Evolutionary conservation across 2,888 invertebrate species (phyloP).

Genomic region (Nowickia ferox): DNA sequence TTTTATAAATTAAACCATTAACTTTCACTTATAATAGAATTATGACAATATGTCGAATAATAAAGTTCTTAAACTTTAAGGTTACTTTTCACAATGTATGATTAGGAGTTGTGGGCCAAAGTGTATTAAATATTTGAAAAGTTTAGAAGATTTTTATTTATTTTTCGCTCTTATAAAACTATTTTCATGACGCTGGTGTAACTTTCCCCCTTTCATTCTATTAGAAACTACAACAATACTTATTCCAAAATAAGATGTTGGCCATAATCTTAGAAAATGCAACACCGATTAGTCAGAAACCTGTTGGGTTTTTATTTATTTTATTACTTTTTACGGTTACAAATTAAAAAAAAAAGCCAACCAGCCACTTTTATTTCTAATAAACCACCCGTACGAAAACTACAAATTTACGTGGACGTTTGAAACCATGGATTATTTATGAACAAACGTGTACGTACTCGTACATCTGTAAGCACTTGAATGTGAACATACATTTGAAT

Average conservation of each 20-base stretch:
- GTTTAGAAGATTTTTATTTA: no score
- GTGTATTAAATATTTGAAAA: no score
- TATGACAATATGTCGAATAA: no score
- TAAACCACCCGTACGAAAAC: constrained; percentile 12
- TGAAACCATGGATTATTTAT: constrained; percentile 33
- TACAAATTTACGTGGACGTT: constrained; percentile 36
- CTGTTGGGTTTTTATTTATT: constrained; percentile 72
- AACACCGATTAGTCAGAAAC: constrained; percentile 78
- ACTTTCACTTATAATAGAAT: no score
- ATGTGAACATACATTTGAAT: constrained; percentile 1
- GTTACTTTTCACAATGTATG: no score
- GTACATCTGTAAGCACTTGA: not conserved
- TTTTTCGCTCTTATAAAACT: no score
- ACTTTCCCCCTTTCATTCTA: constrained; percentile 31
- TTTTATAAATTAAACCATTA: no score
- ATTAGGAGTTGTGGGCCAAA: no score
- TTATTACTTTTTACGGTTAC: constrained; percentile 50
- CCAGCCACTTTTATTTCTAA: constrained; percentile 47
- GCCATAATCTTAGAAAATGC: constrained; percentile 49
- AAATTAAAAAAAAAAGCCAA: constrained; percentile 32
- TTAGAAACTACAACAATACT: constrained; percentile 47
- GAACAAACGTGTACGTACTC: constrained; percentile 13
- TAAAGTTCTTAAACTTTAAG: no score
- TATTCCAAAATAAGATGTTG: constrained; percentile 58
- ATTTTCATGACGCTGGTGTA: not conserved